A percentile compares a stretch with the other conserved stretches of the same genome.
Conservation (phyloP, 1,140 invertebrate species). For the Drosophila equinoxialis region DNA sequence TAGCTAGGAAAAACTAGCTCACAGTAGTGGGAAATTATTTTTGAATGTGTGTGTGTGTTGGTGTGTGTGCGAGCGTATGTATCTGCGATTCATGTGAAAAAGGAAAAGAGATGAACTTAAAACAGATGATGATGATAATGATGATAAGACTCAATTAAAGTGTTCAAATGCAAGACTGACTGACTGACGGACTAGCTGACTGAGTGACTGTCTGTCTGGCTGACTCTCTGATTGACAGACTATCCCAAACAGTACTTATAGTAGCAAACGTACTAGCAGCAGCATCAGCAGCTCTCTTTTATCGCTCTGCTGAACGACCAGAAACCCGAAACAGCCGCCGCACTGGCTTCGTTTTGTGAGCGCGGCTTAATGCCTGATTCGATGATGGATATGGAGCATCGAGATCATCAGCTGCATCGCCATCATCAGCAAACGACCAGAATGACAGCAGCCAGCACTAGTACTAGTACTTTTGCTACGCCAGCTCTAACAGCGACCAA, state of each 20-base stretch:
- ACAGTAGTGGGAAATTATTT: constrained; percentile 36
- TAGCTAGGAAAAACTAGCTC: constrained; percentile 70
- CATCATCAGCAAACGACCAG: constrained; percentile 57
- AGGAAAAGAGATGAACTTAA: constrained; percentile 20
- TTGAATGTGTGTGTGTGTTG: constrained; percentile 22
- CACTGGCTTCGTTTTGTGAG: constrained; percentile 74
- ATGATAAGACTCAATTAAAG: constrained; percentile 18
- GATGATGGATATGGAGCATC: constrained; percentile 77
- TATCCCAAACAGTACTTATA: constrained; percentile 1
- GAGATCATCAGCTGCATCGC: constrained; percentile 69
- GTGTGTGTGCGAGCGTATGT: constrained; percentile 26
- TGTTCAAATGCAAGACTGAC: constrained; percentile 40
- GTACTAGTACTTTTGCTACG: constrained; percentile 65
- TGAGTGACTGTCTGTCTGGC: constrained; percentile 19
- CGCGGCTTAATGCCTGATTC: constrained; percentile 74
- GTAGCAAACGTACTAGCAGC: not conserved
- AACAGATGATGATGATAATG: constrained; percentile 1
- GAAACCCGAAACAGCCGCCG: constrained; percentile 49
- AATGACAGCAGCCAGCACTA: constrained; percentile 44
- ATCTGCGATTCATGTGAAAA: constrained; percentile 19
- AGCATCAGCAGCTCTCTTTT: constrained; percentile 11
- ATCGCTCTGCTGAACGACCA: constrained; percentile 45
- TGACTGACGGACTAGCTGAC: constrained; percentile 33
- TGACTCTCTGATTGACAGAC: constrained; percentile 29
- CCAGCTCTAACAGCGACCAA: constrained; percentile 48